Base-by-base conservation (phyloP, 2,888 invertebrate genomes). In the Yponomeuta malinellus region DNA sequence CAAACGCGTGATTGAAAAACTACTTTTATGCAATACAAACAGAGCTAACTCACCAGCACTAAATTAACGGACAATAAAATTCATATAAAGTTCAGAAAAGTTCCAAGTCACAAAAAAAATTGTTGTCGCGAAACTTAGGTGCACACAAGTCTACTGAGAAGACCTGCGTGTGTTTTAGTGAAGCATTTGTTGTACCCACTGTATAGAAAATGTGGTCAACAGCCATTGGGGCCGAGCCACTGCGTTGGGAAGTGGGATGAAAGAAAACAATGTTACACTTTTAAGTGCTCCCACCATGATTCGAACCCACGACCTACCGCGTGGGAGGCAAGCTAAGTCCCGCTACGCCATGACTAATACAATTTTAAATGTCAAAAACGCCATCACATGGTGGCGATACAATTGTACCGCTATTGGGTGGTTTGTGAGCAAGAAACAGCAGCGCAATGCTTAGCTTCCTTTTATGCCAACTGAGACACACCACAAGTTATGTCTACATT, bases 61-160 rank as follows among this genome's bases (percentile, higher is more conserved):
- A 43, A 43, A 6, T 43, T 43, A 43, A 6, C 43, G 1, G 43
- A 43, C 43, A 43, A 33, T 4, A 33, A 33, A 33, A 33, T 33
- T 43, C 43, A 8, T 1, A 43, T 8, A 1, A 59, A 59, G 10
- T 52, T 12, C 52, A 12, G 52, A 52, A 12, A 52, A 52, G 10
- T 52, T 37, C 52, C 10, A 23, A 23, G 12, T 52, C 52, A 12
- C 2, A 68, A 93, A 92, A 75, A 72, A 69, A 77, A 73, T 63
- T 63, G 43, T 69, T 48, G 31, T 78, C 71, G 78, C 78, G 73
- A 76, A 73, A 78, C 78, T 78, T 78, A 77, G 77, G 76, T 78
- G 77, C 78, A 78, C 77, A 76, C 76, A 76, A 74, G 74, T 73
- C 74, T 77, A 79, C 73, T 33, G 71, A 73, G 2, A 69, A 76